These are phyloP conservation scores for Mugil cephalus DNA, from an alignment of 2,113 vertebrate species.

Conservation along the genomic window DNA sequence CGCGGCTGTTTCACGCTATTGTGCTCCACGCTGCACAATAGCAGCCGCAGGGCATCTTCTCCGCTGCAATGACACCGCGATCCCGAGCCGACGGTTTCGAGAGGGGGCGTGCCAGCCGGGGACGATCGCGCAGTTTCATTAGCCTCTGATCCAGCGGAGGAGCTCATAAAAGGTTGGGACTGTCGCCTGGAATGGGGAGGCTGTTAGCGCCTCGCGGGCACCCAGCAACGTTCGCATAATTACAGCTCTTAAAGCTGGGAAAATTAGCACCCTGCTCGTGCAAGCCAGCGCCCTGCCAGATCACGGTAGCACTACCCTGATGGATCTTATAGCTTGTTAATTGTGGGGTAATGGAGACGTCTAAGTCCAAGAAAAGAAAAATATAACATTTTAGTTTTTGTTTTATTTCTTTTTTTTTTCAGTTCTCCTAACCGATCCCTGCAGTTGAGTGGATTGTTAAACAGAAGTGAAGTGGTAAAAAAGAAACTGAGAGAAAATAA, in stretches of 20 bases:
- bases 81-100: slow-evolving; percentile 30
- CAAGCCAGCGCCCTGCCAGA: slow-evolving; percentile 55
- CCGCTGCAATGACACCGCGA: slow-evolving; percentile 47
- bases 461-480: not conserved
- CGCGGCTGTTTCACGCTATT: slow-evolving; percentile 28
- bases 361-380: slow-evolving; percentile 40
- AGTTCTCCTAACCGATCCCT: not conserved
- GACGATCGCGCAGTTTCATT: slow-evolving; percentile 71
- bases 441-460: not conserved
- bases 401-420: not conserved
- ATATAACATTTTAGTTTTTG: slow-evolving; percentile 18
- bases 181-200: slow-evolving; percentile 81
- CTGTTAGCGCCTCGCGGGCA: slow-evolving; percentile 90
- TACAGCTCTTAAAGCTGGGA: slow-evolving; percentile 88
- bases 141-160: slow-evolving; percentile 65
- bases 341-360: slow-evolving; percentile 54
- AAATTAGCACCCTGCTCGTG: slow-evolving; percentile 91
- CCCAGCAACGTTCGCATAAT: slow-evolving; percentile 91
- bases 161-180: slow-evolving; percentile 69
- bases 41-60: slow-evolving; percentile 47
- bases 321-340: slow-evolving; percentile 54
- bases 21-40: slow-evolving; percentile 39
- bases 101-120: slow-evolving; percentile 44
- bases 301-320: slow-evolving; percentile 41
- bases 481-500: not conserved